These are phyloP conservation scores for Seriola quinqueradiata DNA, from an alignment of 2,113 vertebrate genomes.

Conservation along the genomic window DNA sequence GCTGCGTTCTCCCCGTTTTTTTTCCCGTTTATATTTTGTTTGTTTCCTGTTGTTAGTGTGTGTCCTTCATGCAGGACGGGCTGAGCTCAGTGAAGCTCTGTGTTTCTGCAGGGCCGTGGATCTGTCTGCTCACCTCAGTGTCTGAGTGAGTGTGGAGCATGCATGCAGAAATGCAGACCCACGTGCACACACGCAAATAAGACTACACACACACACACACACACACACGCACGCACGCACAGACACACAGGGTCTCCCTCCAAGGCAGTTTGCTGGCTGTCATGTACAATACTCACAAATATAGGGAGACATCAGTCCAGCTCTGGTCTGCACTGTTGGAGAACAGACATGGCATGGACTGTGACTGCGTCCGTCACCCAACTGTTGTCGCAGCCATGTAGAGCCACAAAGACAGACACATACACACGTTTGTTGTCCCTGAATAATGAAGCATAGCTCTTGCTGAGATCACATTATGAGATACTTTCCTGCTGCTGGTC, in stretches of 20 bases:
- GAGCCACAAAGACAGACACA: neutral
- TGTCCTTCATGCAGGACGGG: conserved; percentile 18
- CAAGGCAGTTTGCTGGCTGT: conserved; percentile 56
- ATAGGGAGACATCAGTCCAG: conserved; percentile 6
- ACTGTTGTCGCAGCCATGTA: neutral
- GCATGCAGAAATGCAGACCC: conserved; percentile 25
- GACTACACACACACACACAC: neutral
- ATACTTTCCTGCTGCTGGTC: conserved; percentile 31
- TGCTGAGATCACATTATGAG: conserved; percentile 62
- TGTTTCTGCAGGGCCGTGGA: conserved; percentile 30
- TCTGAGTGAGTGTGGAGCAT: conserved; percentile 33
- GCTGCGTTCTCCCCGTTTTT: neutral
- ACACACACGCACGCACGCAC: neutral
- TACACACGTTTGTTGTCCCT: conserved; percentile 49
- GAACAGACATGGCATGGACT: neutral
- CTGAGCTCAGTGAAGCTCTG: neutral
- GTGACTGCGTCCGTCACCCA: neutral
- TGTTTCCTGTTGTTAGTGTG: neutral
- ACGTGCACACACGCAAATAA: conserved; percentile 11
- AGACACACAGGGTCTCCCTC: conserved; percentile 20
- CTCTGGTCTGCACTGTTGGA: conserved; percentile 13
- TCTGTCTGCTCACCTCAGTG: conserved; percentile 53
- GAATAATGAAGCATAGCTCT: conserved; percentile 65
- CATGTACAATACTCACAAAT: conserved; percentile 34
- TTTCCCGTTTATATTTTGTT: conserved; percentile 5